Percentiles rank a stretch among this genome's conserved stretches.
phyloP scores from a whole-genome alignment of 37 sponge, comb jelly and placozoan genomes.

The Chondrilla cf. caribensis region DNA sequence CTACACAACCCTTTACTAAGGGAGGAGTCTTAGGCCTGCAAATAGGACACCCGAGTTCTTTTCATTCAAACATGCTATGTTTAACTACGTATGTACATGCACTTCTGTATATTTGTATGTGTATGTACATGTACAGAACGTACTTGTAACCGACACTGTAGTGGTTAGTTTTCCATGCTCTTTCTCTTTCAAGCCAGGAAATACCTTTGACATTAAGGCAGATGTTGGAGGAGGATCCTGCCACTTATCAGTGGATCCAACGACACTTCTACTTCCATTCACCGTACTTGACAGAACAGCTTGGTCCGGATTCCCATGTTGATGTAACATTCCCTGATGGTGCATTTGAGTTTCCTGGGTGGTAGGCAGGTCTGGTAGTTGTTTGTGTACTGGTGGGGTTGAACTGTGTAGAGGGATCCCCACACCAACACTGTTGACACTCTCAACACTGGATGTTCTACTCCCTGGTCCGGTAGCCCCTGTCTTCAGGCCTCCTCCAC shows the following conservation, averaged over 20 bases:
- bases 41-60: no score
- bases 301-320: background rate
- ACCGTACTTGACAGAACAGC: no score
- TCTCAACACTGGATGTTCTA: conserved; percentile 9
- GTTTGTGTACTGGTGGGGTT: background rate
- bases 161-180: background rate
- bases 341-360: background rate
- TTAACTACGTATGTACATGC: no score
- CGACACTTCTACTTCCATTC: background rate
- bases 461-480: conserved; percentile 1
- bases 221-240: conserved; percentile 50
- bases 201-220: conserved; percentile 63
- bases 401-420: conserved; percentile 8
- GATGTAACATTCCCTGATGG: no score
- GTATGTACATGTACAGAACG: background rate
- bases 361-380: background rate
- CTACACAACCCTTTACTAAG: no score
- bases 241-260: background rate
- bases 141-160: background rate
- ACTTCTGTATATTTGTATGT: background rate
- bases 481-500: background rate
- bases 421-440: background rate
- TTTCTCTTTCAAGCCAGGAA: conserved; percentile 52
- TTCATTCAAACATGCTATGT: no score
- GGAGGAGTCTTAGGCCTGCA: no score